Evolutionary conservation across 2,113 vertebrate species (phyloP).

Genomic region (Syngnathus typhle): DNA sequence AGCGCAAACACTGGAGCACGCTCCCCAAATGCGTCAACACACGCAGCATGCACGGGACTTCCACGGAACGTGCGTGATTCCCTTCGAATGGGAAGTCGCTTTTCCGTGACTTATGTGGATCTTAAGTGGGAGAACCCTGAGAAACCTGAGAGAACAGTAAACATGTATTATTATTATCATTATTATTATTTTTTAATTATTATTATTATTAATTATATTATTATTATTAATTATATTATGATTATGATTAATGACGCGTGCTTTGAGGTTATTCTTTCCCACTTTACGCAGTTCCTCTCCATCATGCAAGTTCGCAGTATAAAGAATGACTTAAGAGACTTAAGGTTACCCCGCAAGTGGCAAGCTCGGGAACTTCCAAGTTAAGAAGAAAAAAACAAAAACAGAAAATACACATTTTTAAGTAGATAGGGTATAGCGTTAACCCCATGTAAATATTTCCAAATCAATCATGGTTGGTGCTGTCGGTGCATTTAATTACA

Average conservation of each 20-base stretch:
- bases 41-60: slow-evolving; percentile 13
- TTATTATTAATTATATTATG: no score
- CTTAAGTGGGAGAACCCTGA: background rate
- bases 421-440: no score
- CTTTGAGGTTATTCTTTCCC: no score
- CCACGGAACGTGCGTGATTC: slow-evolving; percentile 15
- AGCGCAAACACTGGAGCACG: slow-evolving; percentile 12
- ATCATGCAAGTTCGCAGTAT: background rate
- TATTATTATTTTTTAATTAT: no score
- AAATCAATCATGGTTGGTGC: background rate
- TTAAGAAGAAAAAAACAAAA: background rate
- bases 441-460: background rate
- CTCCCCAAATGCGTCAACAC: slow-evolving; percentile 4
- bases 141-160: background rate
- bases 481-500: background rate
- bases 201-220: no score
- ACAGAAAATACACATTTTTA: background rate
- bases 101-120: background rate
- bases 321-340: background rate
- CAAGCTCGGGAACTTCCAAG: background rate
- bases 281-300: background rate
- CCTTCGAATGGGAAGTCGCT: background rate
- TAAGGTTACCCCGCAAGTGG: background rate
- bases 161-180: background rate
- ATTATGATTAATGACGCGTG: background rate